Conservation (phyloP, 2,797 vertebrate genomes). For the Anableps anableps region DNA sequence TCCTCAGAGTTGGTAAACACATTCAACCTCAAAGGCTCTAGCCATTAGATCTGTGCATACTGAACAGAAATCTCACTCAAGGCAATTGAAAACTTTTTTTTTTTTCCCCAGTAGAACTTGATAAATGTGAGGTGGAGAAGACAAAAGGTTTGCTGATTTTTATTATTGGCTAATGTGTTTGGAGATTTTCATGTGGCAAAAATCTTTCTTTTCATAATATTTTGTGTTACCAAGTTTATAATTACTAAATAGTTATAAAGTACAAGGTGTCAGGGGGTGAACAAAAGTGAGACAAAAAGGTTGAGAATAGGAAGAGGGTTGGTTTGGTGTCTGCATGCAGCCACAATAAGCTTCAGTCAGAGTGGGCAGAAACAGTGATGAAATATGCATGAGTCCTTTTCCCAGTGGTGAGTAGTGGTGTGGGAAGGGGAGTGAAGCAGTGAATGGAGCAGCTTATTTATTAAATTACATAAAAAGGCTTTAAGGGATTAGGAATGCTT, state of each 20-base stretch:
- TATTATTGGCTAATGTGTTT: constrained; percentile 3
- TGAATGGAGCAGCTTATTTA: constrained; percentile 68
- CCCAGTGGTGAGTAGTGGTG: constrained; percentile 47
- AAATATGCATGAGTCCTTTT: constrained; percentile 81
- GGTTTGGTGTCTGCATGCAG: constrained; percentile 68
- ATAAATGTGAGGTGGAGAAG: constrained; percentile 34
- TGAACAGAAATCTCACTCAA: constrained; percentile 59
- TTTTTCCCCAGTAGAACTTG: constrained; percentile 26
- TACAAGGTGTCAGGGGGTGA: constrained; percentile 36
- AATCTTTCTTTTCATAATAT: constrained; percentile 23
- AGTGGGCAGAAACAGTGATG: constrained; percentile 71
- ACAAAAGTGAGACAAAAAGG: constrained; percentile 42
- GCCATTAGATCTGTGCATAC: constrained; percentile 60
- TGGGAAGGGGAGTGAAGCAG: constrained; percentile 20
- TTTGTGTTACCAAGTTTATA: constrained; percentile 30
- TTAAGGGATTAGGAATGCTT: constrained; percentile 71
- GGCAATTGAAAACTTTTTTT: constrained; percentile 44
- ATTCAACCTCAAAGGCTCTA: constrained; percentile 46
- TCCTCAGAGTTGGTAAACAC: constrained; percentile 53
- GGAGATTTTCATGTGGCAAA: constrained; percentile 26
- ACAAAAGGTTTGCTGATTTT: constrained; percentile 6
- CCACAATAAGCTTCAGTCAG: constrained; percentile 74
- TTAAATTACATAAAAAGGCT: constrained; percentile 73
- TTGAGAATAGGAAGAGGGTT: constrained; percentile 47
- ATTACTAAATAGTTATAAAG: constrained; percentile 51